Base-by-base conservation (phyloP, 2,113 vertebrate species). In the Apus apus region DNA sequence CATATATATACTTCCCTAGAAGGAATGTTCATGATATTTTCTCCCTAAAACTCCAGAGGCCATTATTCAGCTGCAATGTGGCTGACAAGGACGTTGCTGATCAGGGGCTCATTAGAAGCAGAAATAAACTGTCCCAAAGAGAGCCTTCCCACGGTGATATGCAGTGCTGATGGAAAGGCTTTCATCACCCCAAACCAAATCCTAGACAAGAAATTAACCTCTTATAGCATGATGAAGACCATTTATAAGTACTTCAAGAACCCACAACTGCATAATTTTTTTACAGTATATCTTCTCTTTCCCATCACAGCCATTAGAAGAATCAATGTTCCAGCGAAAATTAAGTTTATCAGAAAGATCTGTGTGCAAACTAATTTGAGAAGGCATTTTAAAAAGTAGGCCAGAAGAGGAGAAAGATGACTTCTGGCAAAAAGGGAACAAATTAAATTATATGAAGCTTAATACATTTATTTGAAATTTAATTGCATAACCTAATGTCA, bases 401-500 rank as follows among this genome's bases (percentile, higher is more conserved):
- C 58, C 89, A 94, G 48, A 94, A 88, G 20, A 94, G 43, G 92
- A 91, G 60, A 78, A 91, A 79, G 53, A 96, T 95, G 81, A 95
- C 64, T 97, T 93, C 87, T 92, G 93, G 92, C 81, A 94, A 95
- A 96, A 94, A 89, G 61, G 32, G 56, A 96, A 57, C 74, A 95
- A 97, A 97, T 96, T 93, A 92, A 97, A 94, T 96, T 95, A 92
- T 84, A 85, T 77, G 56, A 96, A 18, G 66, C 83, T 97, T 93
- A 93, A 95, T 95, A 94, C 40, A 67, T 87, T 95, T 95, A 95
- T 94, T 95, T 43, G 48, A 86, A 96, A 92, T 96, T 92, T 79
- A 97, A 95, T 94, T 94, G 73, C 40, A 87, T 74, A 94, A 85
- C 71, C 72, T 80, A 93, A 94, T 85, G 90, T 87, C 87, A 96